Conservation (phyloP, 2,797 vertebrate genomes). For the Margarornis squamiger region DNA sequence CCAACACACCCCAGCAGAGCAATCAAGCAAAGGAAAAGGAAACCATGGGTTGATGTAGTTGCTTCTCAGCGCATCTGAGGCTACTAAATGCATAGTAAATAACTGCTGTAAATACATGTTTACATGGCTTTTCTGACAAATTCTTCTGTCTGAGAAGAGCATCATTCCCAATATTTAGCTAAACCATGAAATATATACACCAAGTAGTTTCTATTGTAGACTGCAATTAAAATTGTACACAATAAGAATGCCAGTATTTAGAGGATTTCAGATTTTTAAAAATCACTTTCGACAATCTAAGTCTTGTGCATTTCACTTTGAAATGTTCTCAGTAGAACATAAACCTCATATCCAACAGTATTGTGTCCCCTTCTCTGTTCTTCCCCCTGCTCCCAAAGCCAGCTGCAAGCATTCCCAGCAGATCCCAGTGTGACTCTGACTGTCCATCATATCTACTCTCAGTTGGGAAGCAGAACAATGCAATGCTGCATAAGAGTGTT, state of each 20-base stretch:
- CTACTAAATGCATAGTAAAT: not conserved
- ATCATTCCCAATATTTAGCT: not conserved
- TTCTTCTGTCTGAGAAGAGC: not conserved
- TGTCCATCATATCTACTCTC: not conserved
- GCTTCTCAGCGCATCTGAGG: not conserved
- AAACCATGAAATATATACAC: not conserved
- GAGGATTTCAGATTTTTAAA: not conserved
- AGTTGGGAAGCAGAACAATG: not conserved
- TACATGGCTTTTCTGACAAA: not conserved
- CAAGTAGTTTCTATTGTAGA: not conserved
- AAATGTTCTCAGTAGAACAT: not conserved
- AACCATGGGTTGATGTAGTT: not conserved
- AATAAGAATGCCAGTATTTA: not conserved
- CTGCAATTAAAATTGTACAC: not conserved
- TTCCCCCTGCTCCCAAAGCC: not conserved
- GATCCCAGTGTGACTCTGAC: not conserved
- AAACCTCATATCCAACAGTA: not conserved
- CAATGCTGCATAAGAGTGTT: not conserved
- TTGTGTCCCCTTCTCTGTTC: not conserved
- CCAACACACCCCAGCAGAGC: not conserved
- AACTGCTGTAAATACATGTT: not conserved
- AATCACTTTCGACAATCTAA: not conserved
- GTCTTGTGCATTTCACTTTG: not conserved
- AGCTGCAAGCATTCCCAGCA: not conserved
- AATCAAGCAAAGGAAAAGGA: not conserved